Percentiles rank a stretch among this genome's conserved stretches.
phyloP scores from a whole-genome alignment of 1,140 invertebrate species.

The Lineus longissimus region DNA sequence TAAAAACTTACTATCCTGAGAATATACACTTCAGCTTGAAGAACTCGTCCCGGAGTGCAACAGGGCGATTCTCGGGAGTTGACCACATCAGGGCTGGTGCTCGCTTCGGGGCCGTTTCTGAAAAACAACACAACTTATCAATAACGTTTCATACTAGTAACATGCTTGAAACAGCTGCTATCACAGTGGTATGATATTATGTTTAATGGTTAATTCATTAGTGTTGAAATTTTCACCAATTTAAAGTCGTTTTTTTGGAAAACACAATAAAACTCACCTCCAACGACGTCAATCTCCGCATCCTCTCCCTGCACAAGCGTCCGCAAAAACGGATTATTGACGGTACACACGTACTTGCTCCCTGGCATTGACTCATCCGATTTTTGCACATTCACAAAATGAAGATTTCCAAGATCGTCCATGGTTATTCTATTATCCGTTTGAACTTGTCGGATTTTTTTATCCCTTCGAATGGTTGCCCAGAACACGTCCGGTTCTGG shows the following conservation, averaged over 20 bases:
- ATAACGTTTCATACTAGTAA: too few species aligned
- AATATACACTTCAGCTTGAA: constrained; percentile 15
- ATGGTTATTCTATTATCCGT: not conserved
- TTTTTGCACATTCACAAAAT: constrained; percentile 7
- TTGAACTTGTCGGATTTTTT: not conserved
- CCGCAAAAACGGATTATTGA: not conserved
- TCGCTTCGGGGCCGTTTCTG: too few species aligned
- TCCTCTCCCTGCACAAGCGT: constrained; percentile 1
- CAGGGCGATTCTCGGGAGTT: not conserved
- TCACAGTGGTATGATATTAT: too few species aligned
- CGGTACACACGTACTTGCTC: not conserved
- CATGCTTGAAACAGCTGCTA: too few species aligned
- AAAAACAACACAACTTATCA: too few species aligned
- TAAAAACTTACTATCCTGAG: constrained; percentile 18
- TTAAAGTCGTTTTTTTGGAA: too few species aligned
- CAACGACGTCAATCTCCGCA: not conserved
- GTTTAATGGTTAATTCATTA: too few species aligned
- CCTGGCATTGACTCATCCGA: not conserved
- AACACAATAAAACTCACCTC: not conserved
- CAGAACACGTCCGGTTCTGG: not conserved
- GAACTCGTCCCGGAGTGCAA: not conserved
- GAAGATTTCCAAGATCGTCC: not conserved
- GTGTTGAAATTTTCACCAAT: too few species aligned
- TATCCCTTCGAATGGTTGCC: not conserved
- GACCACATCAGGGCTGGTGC: not conserved